These are phyloP conservation scores for Takifugu ocellatus DNA, from an alignment of 2,797 vertebrate species.

Conservation along the genomic window DNA sequence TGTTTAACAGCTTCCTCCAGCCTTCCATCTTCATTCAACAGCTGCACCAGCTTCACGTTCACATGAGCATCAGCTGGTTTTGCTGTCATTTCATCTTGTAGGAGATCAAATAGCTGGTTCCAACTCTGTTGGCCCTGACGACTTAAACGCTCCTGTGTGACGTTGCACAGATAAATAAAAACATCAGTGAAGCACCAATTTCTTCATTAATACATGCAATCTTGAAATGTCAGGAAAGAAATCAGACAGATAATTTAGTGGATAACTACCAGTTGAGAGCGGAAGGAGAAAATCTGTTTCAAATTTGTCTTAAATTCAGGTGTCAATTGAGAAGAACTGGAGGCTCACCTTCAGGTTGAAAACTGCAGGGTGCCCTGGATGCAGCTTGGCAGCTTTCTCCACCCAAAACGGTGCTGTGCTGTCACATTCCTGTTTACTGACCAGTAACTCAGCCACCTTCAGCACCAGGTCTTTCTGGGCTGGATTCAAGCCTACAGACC, in stretches of 20 bases:
- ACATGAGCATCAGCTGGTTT: conserved; percentile 87
- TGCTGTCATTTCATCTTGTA: conserved; percentile 87
- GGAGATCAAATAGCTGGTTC: conserved; percentile 91
- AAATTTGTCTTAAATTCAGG: too few species aligned
- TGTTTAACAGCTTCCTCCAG: conserved; percentile 88
- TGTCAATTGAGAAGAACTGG: conserved; percentile 1
- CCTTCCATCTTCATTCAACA: conserved; percentile 87
- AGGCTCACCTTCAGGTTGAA: conserved; percentile 88
- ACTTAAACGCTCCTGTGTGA: conserved; percentile 84
- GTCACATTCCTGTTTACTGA: conserved; percentile 82
- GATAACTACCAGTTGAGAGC: too few species aligned
- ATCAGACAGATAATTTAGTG: background rate
- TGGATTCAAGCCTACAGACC: conserved; percentile 93
- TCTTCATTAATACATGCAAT: background rate
- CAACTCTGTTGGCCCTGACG: conserved; percentile 87
- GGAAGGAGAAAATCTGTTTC: too few species aligned
- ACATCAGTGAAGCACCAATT: background rate
- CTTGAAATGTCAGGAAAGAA: background rate
- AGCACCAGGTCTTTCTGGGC: conserved; percentile 92
- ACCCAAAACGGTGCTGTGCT: conserved; percentile 94
- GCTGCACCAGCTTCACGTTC: conserved; percentile 87
- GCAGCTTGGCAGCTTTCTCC: conserved; percentile 89
- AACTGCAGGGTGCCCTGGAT: conserved; percentile 85
- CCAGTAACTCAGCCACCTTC: conserved; percentile 94
- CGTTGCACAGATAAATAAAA: conserved; percentile 3